phyloP scores from a whole-genome alignment of 23 tunicate genomes.

The Corella eumyota region DNA sequence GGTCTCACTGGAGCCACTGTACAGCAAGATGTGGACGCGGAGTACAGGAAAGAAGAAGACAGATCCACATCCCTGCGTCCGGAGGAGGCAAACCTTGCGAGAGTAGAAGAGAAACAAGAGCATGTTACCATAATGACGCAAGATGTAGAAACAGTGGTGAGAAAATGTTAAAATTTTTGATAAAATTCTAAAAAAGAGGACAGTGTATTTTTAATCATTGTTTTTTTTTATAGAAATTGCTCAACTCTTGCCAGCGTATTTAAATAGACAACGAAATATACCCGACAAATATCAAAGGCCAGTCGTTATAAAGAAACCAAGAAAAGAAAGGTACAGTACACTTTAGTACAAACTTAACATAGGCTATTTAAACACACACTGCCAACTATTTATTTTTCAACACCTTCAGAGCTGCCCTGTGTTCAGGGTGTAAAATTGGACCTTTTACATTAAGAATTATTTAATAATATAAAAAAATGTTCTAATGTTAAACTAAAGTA shows the following conservation, averaged over 20 bases:
- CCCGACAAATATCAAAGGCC: slow-evolving; percentile 63
- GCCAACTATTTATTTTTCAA: too few relatives aligned
- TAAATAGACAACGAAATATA: slow-evolving; percentile 46
- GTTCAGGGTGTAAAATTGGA: too few relatives aligned
- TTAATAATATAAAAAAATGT: too few relatives aligned
- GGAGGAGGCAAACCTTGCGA: slow-evolving; percentile 87
- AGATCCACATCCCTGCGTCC: slow-evolving; percentile 46
- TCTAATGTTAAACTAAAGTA: too few relatives aligned
- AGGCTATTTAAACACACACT: too few relatives aligned
- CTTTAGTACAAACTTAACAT: too few relatives aligned
- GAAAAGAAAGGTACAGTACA: slow-evolving; percentile 16
- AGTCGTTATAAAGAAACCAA: slow-evolving; percentile 21
- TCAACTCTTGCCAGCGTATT: slow-evolving; percentile 58
- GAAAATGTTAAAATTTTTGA: background rate
- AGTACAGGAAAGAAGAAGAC: slow-evolving; percentile 45
- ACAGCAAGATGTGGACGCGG: slow-evolving; percentile 73
- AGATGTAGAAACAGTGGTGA: slow-evolving; percentile 67
- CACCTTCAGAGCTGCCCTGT: too few relatives aligned
- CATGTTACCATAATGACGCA: slow-evolving; percentile 61
- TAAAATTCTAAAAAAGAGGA: background rate
- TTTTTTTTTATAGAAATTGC: slow-evolving; percentile 55
- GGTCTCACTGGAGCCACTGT: slow-evolving; percentile 91
- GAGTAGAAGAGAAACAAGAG: slow-evolving; percentile 33
- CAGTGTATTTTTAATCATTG: background rate
- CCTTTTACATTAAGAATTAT: too few relatives aligned